Percentiles rank a stretch among this genome's conserved stretches.
phyloP scores from a whole-genome alignment of 2,113 vertebrate genomes.

The Climacteris rufus region DNA sequence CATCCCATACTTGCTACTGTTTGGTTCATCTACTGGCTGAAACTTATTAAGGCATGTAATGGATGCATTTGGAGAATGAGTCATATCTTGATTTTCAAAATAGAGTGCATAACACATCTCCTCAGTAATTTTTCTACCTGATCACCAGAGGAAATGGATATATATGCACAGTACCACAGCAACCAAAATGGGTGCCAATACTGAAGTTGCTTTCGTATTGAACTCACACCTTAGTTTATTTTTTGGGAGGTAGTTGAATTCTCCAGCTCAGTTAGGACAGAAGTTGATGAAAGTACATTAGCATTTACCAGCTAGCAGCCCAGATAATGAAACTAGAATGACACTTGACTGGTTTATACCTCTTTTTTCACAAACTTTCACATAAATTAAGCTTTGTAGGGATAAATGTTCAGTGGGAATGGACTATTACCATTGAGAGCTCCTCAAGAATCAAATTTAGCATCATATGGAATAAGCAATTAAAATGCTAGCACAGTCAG shows the following conservation, averaged over 20 bases:
- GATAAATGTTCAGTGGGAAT: neutral
- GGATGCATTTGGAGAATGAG: neutral
- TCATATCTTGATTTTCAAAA: neutral
- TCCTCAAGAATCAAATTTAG: constrained; percentile 11
- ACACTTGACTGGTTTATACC: neutral
- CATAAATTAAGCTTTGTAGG: neutral
- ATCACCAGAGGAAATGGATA: neutral
- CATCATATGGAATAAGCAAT: neutral
- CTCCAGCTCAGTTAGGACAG: neutral
- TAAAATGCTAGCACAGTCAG: neutral
- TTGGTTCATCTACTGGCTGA: neutral
- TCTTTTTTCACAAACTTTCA: neutral
- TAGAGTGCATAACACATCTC: neutral
- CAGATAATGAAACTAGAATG: neutral
- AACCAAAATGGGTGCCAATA: neutral
- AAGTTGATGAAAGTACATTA: neutral
- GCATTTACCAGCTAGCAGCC: neutral
- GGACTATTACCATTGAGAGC: neutral
- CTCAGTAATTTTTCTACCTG: neutral
- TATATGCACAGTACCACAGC: neutral
- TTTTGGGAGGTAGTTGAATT: neutral
- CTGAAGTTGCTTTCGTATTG: neutral
- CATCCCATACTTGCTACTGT: neutral
- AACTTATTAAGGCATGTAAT: neutral
- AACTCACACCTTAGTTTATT: neutral